Evolutionary conservation across 2,888 invertebrate species (phyloP), one percentile per base, ranked within the genome.

Genomic region (Alviniconcha strummeri): DNA sequence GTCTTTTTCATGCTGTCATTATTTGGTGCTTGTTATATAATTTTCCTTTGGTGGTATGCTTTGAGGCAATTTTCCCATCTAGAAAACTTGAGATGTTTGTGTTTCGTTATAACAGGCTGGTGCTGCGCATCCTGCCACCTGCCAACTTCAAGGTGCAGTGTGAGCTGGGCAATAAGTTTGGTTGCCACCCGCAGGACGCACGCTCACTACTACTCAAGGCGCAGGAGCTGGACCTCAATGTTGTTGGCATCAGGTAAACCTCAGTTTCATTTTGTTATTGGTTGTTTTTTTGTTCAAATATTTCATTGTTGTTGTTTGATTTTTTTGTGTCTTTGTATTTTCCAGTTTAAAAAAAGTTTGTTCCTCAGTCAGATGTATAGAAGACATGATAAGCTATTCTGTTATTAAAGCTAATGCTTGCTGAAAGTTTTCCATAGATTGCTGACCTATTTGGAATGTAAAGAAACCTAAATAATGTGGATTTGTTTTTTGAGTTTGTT

Each of bases 131-230:
- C 82, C 89, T 93, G 83, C 93, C 94, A n/a, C 92, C 93, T 19
- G 91, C 90, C 67, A 97, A 98, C 83, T 95, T 96, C 90, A 95
- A 96, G 88, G 93, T 92, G 5, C 91, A 93, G 88, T 93, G 93
- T 89, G 91, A 92, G 83, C 90, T 99, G 87, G 98, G 98, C 80
- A 96, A 97, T 95, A 99, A 99, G 95, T 99, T 98, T 94, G 98
- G 98, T 84, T 98, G 98, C 94, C 89, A 93, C 88, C 90, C 93
- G 84, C 89, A 93, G 88, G 89, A 94, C 89, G 90, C 92, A 77
- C 85, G 84, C 15, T 82, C 96, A 15, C 95, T 95, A 71, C 91
- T 94, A 15, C 95, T 96, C 86, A 94, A 96, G 72, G 97, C 98
- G 1, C 95, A 96, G 84, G 95, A 96, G 84, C 94, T 98, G 85